Evolutionary conservation across 2,888 invertebrate genomes (phyloP).

Genomic region (Clistopyga incitator): DNA sequence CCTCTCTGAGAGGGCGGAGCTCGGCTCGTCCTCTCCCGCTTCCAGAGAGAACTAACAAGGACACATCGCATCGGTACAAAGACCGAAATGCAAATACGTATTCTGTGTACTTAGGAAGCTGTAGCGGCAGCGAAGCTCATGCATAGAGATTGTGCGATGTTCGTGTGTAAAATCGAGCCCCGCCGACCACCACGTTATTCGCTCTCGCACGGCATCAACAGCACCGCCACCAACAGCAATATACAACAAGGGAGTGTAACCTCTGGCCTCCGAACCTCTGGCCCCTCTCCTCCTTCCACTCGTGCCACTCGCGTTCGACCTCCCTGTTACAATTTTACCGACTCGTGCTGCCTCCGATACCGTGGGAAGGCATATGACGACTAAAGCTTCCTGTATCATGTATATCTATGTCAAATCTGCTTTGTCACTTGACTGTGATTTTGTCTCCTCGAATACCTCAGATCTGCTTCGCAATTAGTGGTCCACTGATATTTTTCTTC

Average conservation of each 20-base stretch:
- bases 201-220: slow-evolving; percentile 38
- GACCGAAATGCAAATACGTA: slow-evolving; percentile 83
- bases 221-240: slow-evolving; percentile 13
- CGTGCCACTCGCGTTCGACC: slow-evolving; percentile 46
- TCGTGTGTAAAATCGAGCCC: slow-evolving; percentile 80
- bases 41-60: slow-evolving; percentile 51
- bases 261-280: slow-evolving; percentile 19
- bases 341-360: slow-evolving; percentile 13
- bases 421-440: too few relatives aligned
- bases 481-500: too few relatives aligned
- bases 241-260: slow-evolving; percentile 32
- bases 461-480: too few relatives aligned
- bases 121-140: slow-evolving; percentile 81
- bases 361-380: slow-evolving; percentile 6
- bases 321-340: slow-evolving; percentile 55
- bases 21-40: slow-evolving; percentile 30
- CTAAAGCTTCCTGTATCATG: background rate
- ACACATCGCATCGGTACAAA: slow-evolving; percentile 80
- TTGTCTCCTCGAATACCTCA: too few relatives aligned
- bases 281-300: background rate
- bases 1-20: slow-evolving; percentile 67
- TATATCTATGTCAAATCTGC: background rate
- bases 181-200: slow-evolving; percentile 48
- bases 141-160: slow-evolving; percentile 83
- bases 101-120: slow-evolving; percentile 83